A percentile compares a stretch with the other conserved stretches of the same genome.
Conservation (phyloP, 2,888 invertebrate species). For the Lasioglossum oenotherae region DNA sequence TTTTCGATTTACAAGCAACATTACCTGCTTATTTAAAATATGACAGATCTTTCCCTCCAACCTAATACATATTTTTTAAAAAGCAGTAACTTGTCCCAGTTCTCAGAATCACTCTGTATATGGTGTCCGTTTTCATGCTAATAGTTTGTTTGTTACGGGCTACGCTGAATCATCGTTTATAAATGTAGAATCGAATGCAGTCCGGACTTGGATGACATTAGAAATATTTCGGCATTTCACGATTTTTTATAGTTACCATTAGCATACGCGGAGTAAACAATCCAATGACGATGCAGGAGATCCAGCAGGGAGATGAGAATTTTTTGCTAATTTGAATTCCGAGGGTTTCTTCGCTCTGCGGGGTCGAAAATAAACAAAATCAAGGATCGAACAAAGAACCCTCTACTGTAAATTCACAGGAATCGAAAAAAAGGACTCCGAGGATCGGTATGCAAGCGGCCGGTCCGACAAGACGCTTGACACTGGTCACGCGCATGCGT, state of each 20-base stretch:
- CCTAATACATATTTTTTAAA: no score
- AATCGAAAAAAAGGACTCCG: neutral
- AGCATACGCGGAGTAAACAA: neutral
- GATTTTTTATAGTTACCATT: neutral
- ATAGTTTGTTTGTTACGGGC: neutral
- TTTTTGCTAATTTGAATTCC: neutral
- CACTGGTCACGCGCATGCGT: neutral
- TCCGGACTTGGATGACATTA: neutral
- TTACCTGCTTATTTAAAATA: no score
- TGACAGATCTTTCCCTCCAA: no score
- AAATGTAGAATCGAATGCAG: neutral
- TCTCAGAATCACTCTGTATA: no score
- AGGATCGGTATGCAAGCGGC: constrained; percentile 31
- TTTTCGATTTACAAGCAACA: no score
- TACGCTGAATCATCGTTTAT: constrained; percentile 7
- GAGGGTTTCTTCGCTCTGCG: neutral
- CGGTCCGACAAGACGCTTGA: neutral
- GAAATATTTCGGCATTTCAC: neutral
- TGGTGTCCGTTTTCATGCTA: neutral
- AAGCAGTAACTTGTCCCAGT: no score
- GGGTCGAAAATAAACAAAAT: neutral
- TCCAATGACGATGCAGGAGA: neutral
- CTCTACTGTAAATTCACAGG: constrained; percentile 1
- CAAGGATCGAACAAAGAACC: neutral
- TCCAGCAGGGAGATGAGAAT: neutral